Percentiles rank a stretch among this genome's conserved stretches.
phyloP scores from a whole-genome alignment of 1,140 invertebrate genomes.

The Euglossa dilemma region DNA sequence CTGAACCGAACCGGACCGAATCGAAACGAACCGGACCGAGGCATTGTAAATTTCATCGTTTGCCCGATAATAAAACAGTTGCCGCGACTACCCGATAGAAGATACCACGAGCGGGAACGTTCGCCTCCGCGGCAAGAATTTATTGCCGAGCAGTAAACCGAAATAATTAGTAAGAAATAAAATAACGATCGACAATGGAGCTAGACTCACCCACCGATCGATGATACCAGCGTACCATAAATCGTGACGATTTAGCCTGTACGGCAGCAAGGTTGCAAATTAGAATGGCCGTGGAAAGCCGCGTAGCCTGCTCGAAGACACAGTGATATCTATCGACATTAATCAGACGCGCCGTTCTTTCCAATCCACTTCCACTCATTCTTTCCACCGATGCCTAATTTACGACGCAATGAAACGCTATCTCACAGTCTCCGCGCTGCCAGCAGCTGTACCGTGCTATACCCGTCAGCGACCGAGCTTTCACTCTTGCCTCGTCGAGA shows the following conservation, averaged over 20 bases:
- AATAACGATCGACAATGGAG: not conserved
- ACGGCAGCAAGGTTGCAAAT: conserved; percentile 26
- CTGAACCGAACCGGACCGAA: no score
- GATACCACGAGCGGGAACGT: not conserved
- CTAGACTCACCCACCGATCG: not conserved
- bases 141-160: not conserved
- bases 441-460: not conserved
- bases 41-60: conserved; percentile 20
- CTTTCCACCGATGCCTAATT: conserved; percentile 26
- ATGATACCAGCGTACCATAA: not conserved
- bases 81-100: not conserved
- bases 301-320: not conserved
- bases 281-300: conserved; percentile 15
- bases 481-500: not conserved
- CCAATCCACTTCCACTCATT: conserved; percentile 33
- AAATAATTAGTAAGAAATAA: conserved; percentile 20
- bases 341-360: conserved; percentile 42
- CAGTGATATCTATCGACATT: conserved; percentile 46
- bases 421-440: not conserved
- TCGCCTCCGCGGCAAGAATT: not conserved
- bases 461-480: conserved; percentile 1
- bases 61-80: conserved; percentile 4
- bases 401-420: conserved; percentile 23
- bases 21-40: not conserved
- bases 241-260: conserved; percentile 27